Base-by-base conservation (phyloP, 2,113 vertebrate genomes). In the Gasterosteus aculeatus region DNA sequence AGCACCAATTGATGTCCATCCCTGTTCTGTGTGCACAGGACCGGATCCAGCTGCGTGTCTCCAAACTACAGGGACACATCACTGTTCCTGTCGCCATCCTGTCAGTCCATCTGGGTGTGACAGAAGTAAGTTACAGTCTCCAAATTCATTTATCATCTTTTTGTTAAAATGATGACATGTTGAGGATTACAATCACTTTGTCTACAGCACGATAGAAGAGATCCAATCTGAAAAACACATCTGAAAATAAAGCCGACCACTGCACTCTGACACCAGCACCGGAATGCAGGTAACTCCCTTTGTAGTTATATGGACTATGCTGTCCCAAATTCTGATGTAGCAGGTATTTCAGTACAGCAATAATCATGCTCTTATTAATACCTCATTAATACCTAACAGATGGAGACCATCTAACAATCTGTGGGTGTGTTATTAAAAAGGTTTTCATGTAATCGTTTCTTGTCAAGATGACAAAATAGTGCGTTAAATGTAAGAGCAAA, bases 171-270 rank as follows among this genome's bases (percentile, higher is more conserved):
- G 47, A 35, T 62, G 60, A 62, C 3, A 44, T 75, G 31, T 47
- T 41, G 19, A 75, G 58, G 66, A 57, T 35, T 53, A 58, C 26
- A 22, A 41, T 0, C 95, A 95, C 93, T 97, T 96, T 78, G 95
- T 97, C 88, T 96, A 96, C 54, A 97, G 96, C 80, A 96, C 95
- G 61, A 97, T 95, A 85, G 95, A 95, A 5, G 96, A 96, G 31
- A 96, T 98, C 82, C 96, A 95, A 68, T 95, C 95, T 0, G 96
- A 96, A 46, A 96, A 63, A 91, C 74, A 96, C 95, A 91, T 96
- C 95, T 7, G 95, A 97, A 97, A 91, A 96, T 94, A 41, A 97
- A 97, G 78, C 95, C 95, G 0, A 95, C 96, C 95, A 1, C 96
- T 96, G 96, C 96, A 96, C 96, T 0, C 95, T 97, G 90, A 97